Percentiles rank a stretch among this genome's conserved stretches.
Evolutionary conservation across 2,888 invertebrate species (phyloP).

Genomic region (Brenthis ino): DNA sequence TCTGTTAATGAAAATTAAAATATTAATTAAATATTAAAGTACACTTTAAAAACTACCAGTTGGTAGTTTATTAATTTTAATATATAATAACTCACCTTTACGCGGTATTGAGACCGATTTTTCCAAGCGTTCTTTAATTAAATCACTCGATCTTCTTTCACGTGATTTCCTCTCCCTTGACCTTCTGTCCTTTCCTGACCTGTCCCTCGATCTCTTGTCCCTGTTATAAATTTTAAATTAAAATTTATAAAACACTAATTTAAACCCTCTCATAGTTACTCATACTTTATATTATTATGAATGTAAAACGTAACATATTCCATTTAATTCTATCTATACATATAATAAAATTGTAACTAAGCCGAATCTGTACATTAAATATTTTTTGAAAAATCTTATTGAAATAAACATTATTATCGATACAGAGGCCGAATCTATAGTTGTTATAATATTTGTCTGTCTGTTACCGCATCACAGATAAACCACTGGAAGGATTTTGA

Average conservation of each 20-base stretch:
- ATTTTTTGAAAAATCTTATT: no score
- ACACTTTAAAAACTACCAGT: background rate
- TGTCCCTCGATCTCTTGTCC: conserved; percentile 75
- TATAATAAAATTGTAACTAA: no score
- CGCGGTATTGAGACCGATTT: conserved; percentile 77
- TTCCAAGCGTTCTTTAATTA: conserved; percentile 74
- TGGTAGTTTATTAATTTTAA: background rate
- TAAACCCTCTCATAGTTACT: no score
- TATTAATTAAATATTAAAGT: background rate
- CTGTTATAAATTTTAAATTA: conserved; percentile 43
- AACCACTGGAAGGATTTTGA: no score
- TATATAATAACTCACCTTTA: conserved; percentile 55
- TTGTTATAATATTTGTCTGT: no score
- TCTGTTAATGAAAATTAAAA: conserved; percentile 49
- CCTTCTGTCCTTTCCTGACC: conserved; percentile 61
- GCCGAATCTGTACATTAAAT: no score
- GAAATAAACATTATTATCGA: no score
- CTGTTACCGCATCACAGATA: no score
- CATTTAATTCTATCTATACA: no score
- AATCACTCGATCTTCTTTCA: conserved; percentile 71
- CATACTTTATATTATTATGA: no score
- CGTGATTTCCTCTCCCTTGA: conserved; percentile 78
- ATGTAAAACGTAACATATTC: no score
- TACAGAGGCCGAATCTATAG: no score
- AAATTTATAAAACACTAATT: conserved; percentile 13